Evolutionary conservation across 2,888 invertebrate species (phyloP).

Genomic region (Ariolimax columbianus): DNA sequence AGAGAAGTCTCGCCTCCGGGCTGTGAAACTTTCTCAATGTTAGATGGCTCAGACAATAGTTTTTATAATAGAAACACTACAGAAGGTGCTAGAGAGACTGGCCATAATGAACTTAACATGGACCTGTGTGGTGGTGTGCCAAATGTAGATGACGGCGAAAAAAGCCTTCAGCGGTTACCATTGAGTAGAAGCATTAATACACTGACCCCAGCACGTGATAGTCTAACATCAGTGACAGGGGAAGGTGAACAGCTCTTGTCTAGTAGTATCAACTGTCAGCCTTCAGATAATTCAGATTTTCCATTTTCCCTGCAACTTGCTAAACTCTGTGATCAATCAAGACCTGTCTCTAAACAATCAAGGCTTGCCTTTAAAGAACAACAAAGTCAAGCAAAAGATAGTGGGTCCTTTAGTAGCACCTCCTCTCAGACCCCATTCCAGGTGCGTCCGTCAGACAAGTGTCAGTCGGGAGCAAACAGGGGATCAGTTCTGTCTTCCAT

Average conservation of each 20-base stretch:
- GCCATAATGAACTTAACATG: no score
- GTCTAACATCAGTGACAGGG: background rate
- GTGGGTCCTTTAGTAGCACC: background rate
- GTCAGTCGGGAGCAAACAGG: background rate
- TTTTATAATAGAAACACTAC: background rate
- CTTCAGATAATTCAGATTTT: constrained; percentile 19
- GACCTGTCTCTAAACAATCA: background rate
- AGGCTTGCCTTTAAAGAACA: background rate
- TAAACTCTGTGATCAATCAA: constrained; percentile 2
- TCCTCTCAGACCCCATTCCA: background rate
- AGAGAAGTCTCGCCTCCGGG: background rate
- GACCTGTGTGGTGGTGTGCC: background rate
- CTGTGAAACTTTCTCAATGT: background rate
- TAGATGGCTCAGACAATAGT: background rate
- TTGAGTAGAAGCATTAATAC: background rate
- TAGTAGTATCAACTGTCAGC: background rate
- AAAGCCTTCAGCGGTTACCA: no score
- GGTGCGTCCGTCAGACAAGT: background rate
- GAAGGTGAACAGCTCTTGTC: background rate
- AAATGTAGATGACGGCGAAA: background rate
- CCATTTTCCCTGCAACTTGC: constrained; percentile 26
- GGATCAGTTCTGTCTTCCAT: constrained; percentile 1
- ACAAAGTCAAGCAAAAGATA: background rate
- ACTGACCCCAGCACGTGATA: no score
- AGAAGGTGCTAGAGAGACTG: background rate